These are phyloP conservation scores for Huso huso DNA, from an alignment of 2,797 vertebrate species.

Conservation along the genomic window DNA sequence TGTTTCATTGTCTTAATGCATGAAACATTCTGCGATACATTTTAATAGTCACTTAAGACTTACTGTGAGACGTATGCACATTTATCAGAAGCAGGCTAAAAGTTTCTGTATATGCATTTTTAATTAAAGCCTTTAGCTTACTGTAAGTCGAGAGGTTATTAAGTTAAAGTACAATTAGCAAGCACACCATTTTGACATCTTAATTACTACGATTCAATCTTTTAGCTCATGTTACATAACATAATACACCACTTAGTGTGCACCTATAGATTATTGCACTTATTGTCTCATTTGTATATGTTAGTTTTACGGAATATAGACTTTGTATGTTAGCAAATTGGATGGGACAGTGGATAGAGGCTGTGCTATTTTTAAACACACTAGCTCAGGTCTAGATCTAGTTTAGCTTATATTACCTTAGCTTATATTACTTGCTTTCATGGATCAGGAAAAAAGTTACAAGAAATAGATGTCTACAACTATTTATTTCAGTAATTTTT, in stretches of 20 bases:
- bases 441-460: too few relatives aligned
- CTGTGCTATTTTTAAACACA: too few relatives aligned
- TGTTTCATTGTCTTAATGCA: not conserved
- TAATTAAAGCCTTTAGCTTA: not conserved
- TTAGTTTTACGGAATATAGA: slow-evolving; percentile 59
- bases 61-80: not conserved
- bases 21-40: not conserved
- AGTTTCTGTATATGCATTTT: not conserved
- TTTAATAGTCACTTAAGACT: not conserved
- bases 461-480: too few relatives aligned
- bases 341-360: slow-evolving; percentile 40
- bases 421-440: too few relatives aligned
- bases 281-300: slow-evolving; percentile 49
- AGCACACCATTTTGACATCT: slow-evolving; percentile 58
- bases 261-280: slow-evolving; percentile 64
- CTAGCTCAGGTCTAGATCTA: too few relatives aligned
- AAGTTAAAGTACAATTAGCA: slow-evolving; percentile 68
- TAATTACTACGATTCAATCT: slow-evolving; percentile 71
- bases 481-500: too few relatives aligned
- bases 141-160: slow-evolving; percentile 9
- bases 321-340: slow-evolving; percentile 40
- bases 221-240: slow-evolving; percentile 38
- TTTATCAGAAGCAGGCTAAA: not conserved
- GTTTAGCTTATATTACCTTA: too few relatives aligned
- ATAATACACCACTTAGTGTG: slow-evolving; percentile 59